A percentile compares a stretch with the other conserved stretches of the same genome.
These are phyloP conservation scores for Artibeus lituratus DNA, from an alignment of 2,797 vertebrate genomes.

Conservation along the genomic window DNA sequence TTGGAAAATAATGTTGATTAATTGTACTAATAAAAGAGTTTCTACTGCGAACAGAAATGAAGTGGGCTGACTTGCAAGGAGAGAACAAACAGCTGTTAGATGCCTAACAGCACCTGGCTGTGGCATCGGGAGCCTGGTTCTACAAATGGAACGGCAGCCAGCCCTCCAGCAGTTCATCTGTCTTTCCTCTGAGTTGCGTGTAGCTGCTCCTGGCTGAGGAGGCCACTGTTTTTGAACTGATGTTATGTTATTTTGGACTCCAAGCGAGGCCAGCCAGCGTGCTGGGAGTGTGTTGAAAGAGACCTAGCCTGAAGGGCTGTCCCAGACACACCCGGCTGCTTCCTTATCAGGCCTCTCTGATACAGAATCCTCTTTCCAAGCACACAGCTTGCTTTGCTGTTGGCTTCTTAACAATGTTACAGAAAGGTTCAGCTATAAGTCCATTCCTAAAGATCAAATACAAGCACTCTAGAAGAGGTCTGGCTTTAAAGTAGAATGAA, in stretches of 20 bases:
- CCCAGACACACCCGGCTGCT: constrained; percentile 64
- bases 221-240: neutral
- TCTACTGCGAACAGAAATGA: constrained; percentile 17
- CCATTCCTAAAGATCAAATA: neutral
- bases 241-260: constrained; percentile 57
- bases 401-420: neutral
- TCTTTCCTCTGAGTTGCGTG: neutral
- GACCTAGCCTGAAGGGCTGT: constrained; percentile 6
- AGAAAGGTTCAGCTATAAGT: neutral
- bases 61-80: neutral
- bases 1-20: neutral
- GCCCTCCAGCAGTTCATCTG: neutral
- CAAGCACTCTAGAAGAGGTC: neutral
- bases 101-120: constrained; percentile 9
- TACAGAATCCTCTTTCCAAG: constrained; percentile 53
- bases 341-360: constrained; percentile 39
- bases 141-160: constrained; percentile 1
- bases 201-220: neutral
- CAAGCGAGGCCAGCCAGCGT: constrained; percentile 13
- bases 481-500: neutral
- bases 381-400: constrained; percentile 44
- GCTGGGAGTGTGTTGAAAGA: constrained; percentile 41
- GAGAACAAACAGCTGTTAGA: constrained; percentile 19
- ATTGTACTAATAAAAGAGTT: neutral
- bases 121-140: constrained; percentile 2